Percentiles rank a stretch among this genome's conserved stretches.
These are phyloP conservation scores for Pseudococcus longispinus DNA, from an alignment of 2,888 invertebrate species.

Conservation along the genomic window DNA sequence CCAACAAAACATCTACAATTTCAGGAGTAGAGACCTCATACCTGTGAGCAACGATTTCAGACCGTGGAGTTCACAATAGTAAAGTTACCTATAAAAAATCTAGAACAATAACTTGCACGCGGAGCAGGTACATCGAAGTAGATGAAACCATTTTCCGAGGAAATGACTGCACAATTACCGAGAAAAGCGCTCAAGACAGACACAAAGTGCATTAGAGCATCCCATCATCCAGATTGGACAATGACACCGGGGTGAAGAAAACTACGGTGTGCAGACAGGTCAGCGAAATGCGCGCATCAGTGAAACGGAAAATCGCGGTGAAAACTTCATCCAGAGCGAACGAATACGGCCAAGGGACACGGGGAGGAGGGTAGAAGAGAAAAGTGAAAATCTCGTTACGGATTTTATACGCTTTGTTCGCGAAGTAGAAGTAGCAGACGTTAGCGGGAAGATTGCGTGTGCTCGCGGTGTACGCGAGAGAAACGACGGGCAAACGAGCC, in stretches of 20 bases:
- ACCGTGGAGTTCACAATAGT: no score
- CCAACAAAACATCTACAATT: no score
- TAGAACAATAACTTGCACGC: no score
- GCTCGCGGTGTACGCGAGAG: neutral
- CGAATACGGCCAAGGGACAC: neutral
- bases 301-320: neutral
- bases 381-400: conserved; percentile 1
- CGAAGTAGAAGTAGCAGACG: neutral
- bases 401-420: neutral
- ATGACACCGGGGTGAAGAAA: neutral
- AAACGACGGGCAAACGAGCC: neutral
- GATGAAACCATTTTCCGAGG: no score
- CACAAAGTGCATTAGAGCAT: neutral
- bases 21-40: no score
- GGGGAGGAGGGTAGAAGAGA: neutral
- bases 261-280: neutral
- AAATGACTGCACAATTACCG: no score
- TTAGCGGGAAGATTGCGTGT: neutral
- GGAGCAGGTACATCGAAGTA: no score
- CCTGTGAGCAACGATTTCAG: no score
- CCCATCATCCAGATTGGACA: neutral
- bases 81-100: no score
- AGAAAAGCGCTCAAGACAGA: neutral
- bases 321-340: neutral
- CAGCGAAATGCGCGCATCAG: neutral